Evolutionary conservation across 2,113 vertebrate genomes (phyloP), one percentile per base, ranked within the genome.

Genomic region (Ondatra zibethicus): DNA sequence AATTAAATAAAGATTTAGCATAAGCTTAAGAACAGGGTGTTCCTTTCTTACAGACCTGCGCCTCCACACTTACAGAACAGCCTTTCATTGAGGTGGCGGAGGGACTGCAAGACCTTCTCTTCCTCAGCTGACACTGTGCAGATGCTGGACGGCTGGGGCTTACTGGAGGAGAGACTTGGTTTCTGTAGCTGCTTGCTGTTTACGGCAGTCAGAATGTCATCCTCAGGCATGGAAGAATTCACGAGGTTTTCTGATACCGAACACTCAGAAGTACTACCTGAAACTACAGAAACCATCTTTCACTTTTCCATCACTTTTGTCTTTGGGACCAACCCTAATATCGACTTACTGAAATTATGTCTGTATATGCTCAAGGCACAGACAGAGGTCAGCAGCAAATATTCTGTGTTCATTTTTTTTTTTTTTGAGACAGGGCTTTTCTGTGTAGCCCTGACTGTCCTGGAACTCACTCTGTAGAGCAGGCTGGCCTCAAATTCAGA

Each of bases 91-190:
- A 99, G 99, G 80, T 9, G 97, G 91, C 99, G 98, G 88, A 99
- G 98, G 89, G 99, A 99, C 39, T 99, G 98, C 16, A 99, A 98
- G 81, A 99, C 98, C 94, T 98, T 99, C 95, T 99, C 98, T 95
- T 99, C 99, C 97, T 99, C 99, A 92, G 98, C 39, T 29, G 99
- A 99, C 13, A 99, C 96, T 12, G 92, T 87, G 63, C 94, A 99
- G 77, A 96, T 93, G 55, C 95, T 96, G 87, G 94, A 93, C 31
- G 61, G 96, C 0, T 19, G 97, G n/a, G 73, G 82, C 77, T 93
- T 96, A 78, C 85, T 97, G 61, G 91, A 96, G 90, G 89, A 50
- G 33, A 93, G 77, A 84, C 85, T 92, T 87, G 96, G 88, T 11
- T 96, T 98, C 96, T 89, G 98, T 90, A 96, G 76, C 66, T 98